Percentiles rank a stretch among this genome's conserved stretches.
Conservation (phyloP, 1,140 invertebrate genomes). For the Bradysia coprophila region DNA sequence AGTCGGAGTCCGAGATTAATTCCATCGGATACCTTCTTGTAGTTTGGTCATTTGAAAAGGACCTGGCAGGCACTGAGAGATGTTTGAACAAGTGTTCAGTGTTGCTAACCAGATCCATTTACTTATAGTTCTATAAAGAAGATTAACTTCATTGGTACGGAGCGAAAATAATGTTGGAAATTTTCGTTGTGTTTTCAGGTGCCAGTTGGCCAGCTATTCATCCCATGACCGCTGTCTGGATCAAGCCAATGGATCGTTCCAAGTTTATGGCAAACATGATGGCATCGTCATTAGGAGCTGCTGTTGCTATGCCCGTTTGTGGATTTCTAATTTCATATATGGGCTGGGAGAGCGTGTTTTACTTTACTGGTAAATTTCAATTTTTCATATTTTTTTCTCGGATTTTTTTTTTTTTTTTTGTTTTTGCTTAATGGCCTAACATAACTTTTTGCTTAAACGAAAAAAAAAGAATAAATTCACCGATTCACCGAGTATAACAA, state of each 20-base stretch:
- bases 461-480: not conserved
- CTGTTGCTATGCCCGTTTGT: conserved; percentile 63
- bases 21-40: too few relatives aligned
- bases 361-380: conserved; percentile 44
- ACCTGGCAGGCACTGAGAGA: too few relatives aligned
- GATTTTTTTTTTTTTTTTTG: not conserved
- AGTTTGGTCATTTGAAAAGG: too few relatives aligned
- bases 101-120: too few relatives aligned
- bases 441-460: not conserved
- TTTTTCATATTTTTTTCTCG: too few relatives aligned
- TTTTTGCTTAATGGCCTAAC: not conserved
- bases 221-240: conserved; percentile 77
- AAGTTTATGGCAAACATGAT: conserved; percentile 77
- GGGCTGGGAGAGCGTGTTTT: conserved; percentile 73
- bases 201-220: conserved; percentile 84
- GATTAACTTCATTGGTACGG: too few relatives aligned
- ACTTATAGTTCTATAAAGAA: too few relatives aligned
- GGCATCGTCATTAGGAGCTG: conserved; percentile 67
- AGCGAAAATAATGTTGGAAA: too few relatives aligned
- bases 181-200: conserved; percentile 21
- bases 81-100: too few relatives aligned
- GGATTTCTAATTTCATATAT: conserved; percentile 57
- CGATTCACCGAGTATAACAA: too few relatives aligned
- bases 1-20: too few relatives aligned
- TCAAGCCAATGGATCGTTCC: conserved; percentile 73